A percentile compares a stretch with the other conserved stretches of the same genome.
Conservation (phyloP, 35 echinoderm and acorn worm species). For the Hemicentrotus pulcherrimus region DNA sequence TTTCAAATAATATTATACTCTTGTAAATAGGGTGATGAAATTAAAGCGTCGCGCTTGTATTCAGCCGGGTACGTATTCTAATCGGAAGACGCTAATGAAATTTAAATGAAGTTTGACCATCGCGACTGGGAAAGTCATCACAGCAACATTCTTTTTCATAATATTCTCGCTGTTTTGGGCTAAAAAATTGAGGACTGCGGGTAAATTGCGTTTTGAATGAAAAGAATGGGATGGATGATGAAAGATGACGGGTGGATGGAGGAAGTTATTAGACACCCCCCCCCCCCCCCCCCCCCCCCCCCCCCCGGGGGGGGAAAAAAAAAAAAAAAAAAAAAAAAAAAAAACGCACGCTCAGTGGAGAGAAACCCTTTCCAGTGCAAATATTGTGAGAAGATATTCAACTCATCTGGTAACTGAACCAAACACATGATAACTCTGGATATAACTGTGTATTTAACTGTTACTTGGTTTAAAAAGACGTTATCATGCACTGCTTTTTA, state of each 20-base stretch:
- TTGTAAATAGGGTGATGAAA: neutral
- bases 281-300: no score
- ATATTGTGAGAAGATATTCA: no score
- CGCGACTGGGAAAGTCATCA: neutral
- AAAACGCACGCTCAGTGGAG: no score
- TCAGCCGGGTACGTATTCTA: neutral
- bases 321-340: no score
- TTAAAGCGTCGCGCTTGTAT: neutral
- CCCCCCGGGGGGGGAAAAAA: no score
- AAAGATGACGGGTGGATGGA: neutral
- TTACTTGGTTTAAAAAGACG: no score
- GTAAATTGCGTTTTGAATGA: neutral
- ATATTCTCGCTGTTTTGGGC: neutral
- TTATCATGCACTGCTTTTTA: no score
- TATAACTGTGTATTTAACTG: no score
- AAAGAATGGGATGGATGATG: neutral
- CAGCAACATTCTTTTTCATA: neutral
- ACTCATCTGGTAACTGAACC: no score
- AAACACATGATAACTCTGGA: no score
- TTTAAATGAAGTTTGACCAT: constrained; percentile 4
- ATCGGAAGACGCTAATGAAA: neutral
- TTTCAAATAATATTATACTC: neutral
- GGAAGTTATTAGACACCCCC: neutral
- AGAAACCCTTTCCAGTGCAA: no score
- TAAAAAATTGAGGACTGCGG: neutral